Evolutionary conservation across 1,140 invertebrate genomes (phyloP), one percentile per base, ranked within the genome.

Genomic region (Lithobius niger): DNA sequence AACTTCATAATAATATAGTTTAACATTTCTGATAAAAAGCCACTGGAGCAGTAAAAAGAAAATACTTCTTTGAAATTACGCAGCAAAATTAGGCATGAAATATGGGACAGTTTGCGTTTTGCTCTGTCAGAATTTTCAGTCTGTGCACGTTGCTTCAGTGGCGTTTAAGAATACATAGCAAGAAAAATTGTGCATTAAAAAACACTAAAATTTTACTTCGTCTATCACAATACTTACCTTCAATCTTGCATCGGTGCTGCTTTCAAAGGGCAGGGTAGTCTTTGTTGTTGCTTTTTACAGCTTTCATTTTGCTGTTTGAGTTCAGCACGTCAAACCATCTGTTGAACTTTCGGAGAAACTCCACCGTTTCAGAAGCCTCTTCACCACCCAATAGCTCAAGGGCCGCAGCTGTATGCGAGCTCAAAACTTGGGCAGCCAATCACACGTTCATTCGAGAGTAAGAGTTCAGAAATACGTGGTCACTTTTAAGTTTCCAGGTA

Each of bases 291-390:
- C 6, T 26, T 10, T 36, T 52, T 6, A 10, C 6, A 10, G 24
- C 16, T 52, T 26, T n/a, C 6, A 26, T 40, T 6, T 10, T 10
- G 26, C 27, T 52, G 10, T 21, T 52, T 6, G 27, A 15, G 27
- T 52, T 52, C 6, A 27, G 21, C 10, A 15, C 28, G 21, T 52
- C 49, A 52, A 52, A 52, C 49, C 49, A 52, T 4, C 27, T 21
- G 21, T 52, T 36, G 10, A 52, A 42, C 10, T 42, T 6, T 6
- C 26, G 10, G 10, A 52, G 24, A 27, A 52, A 36, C 24, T 52
- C 27, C 18, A 52, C 49, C 6, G 49, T 52, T 52, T 52, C 49
- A 13, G 10, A 13, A 42, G 49, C 49, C 26, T 52, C 27, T 10
- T 40, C 49, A 10, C 26, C 26, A 27, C 10, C 6, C 18, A 27